Evolutionary conservation across 2,888 invertebrate species (phyloP).

Genomic region (Toxonevra muliebris): DNA sequence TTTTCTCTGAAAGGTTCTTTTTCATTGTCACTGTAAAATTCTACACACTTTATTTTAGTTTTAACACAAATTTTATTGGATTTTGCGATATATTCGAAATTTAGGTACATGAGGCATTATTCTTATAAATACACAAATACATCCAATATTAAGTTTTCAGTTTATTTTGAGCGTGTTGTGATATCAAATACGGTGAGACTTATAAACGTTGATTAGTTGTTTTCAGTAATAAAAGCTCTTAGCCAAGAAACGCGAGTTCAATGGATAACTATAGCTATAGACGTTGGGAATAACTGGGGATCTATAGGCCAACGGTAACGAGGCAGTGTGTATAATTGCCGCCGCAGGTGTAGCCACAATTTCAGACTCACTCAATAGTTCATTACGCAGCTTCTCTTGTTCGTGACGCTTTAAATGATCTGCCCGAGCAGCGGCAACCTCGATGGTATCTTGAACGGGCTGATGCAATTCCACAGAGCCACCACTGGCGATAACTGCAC

Average conservation of each 20-base stretch:
- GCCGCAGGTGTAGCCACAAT: slow-evolving; percentile 30
- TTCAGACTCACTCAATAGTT: slow-evolving; percentile 34
- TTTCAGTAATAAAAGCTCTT: slow-evolving; percentile 35
- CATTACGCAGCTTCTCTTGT: slow-evolving; percentile 42
- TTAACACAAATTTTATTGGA: slow-evolving; percentile 7
- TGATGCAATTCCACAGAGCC: slow-evolving; percentile 48
- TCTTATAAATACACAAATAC: neutral
- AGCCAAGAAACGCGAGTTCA: slow-evolving; percentile 38
- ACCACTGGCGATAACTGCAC: slow-evolving; percentile 40
- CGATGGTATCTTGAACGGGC: slow-evolving; percentile 62
- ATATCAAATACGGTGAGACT: too few species aligned
- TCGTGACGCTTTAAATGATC: slow-evolving; percentile 50
- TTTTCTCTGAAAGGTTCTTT: too few species aligned
- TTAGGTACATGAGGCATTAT: slow-evolving; percentile 24
- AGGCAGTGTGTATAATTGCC: slow-evolving; percentile 28
- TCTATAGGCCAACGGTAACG: slow-evolving; percentile 28
- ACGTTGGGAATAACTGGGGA: slow-evolving; percentile 35
- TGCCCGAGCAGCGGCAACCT: slow-evolving; percentile 57
- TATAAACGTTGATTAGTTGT: neutral
- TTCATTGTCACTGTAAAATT: too few species aligned
- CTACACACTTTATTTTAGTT: too few species aligned
- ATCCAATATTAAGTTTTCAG: too few species aligned
- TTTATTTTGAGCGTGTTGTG: too few species aligned
- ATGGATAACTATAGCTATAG: slow-evolving; percentile 44
- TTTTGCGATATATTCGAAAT: slow-evolving; percentile 1